Base-by-base conservation (phyloP, 1,140 invertebrate species). In the Musca vetustissima region DNA sequence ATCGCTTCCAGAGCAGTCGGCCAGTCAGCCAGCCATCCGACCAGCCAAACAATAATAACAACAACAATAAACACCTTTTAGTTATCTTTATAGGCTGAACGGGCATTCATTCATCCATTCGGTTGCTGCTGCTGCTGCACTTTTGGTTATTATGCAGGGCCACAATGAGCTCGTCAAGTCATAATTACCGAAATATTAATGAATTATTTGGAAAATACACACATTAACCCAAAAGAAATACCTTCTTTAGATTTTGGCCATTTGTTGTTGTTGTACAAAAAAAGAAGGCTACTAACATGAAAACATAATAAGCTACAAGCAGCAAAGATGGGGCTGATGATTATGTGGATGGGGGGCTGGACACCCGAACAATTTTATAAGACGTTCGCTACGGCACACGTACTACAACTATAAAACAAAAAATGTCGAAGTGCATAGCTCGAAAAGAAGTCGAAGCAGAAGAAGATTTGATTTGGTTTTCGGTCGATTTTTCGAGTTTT, bases 141-240 rank as follows among this genome's bases (percentile, higher is more conserved):
- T 0, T 52, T 19, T 52, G 21, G n/a, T n/a, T n/a, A n/a, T 52
- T 59, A 61, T 61, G n/a, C 64, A 50, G 64, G 48, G 64, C 48
- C n/a, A 65, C 64, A 50, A 50, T 49, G 64, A 65, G 48, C 64
- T 70, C 69, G 65, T 70, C 69, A 71, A 67, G 55, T 71, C 70
- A 71, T 69, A 70, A 69, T 72, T 72, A 72, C 68, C 71, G 59
- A 71, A 80, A 78, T 80, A 80, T 80, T 80, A 81, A 81, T 81
- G 78, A 81, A 81, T 81, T 81, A 80, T 81, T 80, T 79, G 79
- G 78, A 81, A 81, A 81, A 64, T 32, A 43, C 49, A 61, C 48
- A 67, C 25, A 67, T 67, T 53, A 67, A 55, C 28, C 47, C 64
- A 66, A 49, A 66, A 55, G 48, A 52, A 17, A 67, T n/a, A 22